Percentiles rank a stretch among this genome's conserved stretches.
Evolutionary conservation across 2,113 vertebrate genomes (phyloP).

Genomic region (Lipophrys pholis): DNA sequence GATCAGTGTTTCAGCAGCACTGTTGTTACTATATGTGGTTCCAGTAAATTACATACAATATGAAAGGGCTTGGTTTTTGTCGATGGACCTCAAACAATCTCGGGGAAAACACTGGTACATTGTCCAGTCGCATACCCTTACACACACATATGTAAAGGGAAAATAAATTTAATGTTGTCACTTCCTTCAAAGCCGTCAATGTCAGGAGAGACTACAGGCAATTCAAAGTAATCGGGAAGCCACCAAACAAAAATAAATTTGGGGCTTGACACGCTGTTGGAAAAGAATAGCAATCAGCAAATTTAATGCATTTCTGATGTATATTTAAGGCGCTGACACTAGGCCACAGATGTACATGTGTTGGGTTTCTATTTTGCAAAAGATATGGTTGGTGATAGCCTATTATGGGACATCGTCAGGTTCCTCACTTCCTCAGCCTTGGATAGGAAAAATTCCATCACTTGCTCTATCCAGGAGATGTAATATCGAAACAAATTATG

Average conservation of each 20-base stretch:
- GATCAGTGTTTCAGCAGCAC: constrained; percentile 65
- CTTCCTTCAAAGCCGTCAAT: constrained; percentile 83
- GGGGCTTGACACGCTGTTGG: constrained; percentile 89
- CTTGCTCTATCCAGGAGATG: constrained; percentile 90
- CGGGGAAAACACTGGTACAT: constrained; percentile 73
- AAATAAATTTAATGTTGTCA: constrained; percentile 80
- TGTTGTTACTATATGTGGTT: constrained; percentile 35
- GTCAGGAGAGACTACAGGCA: constrained; percentile 85
- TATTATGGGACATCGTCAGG: constrained; percentile 94
- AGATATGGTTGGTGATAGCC: constrained; percentile 95
- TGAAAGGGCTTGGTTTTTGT: constrained; percentile 53
- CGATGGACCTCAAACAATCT: constrained; percentile 69
- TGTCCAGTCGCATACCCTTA: constrained; percentile 26
- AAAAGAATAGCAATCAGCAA: constrained; percentile 95
- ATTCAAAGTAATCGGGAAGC: constrained; percentile 92
- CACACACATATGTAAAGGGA: constrained; percentile 66
- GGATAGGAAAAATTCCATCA: constrained; percentile 96
- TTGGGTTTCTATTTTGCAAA: constrained; percentile 97
- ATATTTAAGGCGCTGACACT: constrained; percentile 95
- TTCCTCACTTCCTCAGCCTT: constrained; percentile 78
- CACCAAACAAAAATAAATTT: constrained; percentile 89
- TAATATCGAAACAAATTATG: constrained; percentile 99
- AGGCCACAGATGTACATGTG: constrained; percentile 99
- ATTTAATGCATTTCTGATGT: constrained; percentile 99
- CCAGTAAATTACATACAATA: constrained; percentile 71